Percentiles rank a stretch among this genome's conserved stretches.
phyloP scores from a whole-genome alignment of 2,888 invertebrate genomes.

The Chouioia cunea region DNA sequence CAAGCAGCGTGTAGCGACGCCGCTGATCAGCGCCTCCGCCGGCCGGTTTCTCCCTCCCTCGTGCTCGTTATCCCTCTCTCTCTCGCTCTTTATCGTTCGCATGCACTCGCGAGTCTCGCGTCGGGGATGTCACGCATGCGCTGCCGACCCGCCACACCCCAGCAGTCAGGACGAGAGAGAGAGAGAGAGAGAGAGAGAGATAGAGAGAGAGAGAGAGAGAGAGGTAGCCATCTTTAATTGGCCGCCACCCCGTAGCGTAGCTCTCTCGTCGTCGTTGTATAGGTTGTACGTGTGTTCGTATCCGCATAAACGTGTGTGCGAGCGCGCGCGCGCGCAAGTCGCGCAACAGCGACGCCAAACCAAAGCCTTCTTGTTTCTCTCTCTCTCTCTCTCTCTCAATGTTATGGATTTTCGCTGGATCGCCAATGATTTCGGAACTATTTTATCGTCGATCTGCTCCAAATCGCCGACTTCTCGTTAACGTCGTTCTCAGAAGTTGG shows the following conservation, averaged over 20 bases:
- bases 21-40: conserved; percentile 5
- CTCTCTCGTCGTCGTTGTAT: no score
- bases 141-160: conserved; percentile 64
- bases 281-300: no score
- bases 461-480: no score
- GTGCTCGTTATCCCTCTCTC: conserved; percentile 41
- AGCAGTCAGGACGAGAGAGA: conserved; percentile 33
- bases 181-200: conserved; percentile 52
- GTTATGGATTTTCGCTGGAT: not conserved
- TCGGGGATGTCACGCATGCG: conserved; percentile 37
- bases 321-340: not conserved
- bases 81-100: not conserved
- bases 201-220: not conserved
- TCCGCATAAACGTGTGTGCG: not conserved
- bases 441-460: no score
- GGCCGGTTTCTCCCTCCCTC: conserved; percentile 27
- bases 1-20: not conserved
- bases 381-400: not conserved
- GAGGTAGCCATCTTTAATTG: conserved; percentile 62
- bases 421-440: no score
- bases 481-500: no score
- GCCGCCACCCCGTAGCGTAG: conserved; percentile 53
- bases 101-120: not conserved
- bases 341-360: no score
- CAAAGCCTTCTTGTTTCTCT: not conserved